Base-by-base conservation (phyloP, 2,888 invertebrate genomes). In the Dasysyrphus albostriatus region DNA sequence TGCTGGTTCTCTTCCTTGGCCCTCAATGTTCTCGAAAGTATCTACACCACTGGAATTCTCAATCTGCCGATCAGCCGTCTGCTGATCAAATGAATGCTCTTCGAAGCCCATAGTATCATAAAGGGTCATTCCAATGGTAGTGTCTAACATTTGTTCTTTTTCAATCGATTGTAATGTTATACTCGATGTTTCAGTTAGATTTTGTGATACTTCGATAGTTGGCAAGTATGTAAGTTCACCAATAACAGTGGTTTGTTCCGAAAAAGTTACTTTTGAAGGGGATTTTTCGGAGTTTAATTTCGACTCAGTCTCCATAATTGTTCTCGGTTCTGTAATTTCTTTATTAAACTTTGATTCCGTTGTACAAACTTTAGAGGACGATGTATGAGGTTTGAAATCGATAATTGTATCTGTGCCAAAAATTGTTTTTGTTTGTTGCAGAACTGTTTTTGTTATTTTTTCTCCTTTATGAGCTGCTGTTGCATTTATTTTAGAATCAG, bases 121-220 rank as follows among this genome's bases (percentile, higher is more conserved):
- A n/a, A 89, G 89, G 63, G 90, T 90, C 92, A 92, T 92, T 29
- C 89, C 90, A 58, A 92, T 85, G 2, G 92, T 92, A 1, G 92
- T 91, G 72, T 92, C 91, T 29, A 91, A 39, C 83, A 83, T 81
- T 65, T 16, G 72, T 74, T 88, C 63, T 73, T 78, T 59, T 49
- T 67, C 49, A 49, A 19, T 49, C 37, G 83, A 54, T 76, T 12
- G 73, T 1, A 59, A 10, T 37, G 54, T n/a, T 7, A 51, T 29
- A 10, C 8, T 58, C 1, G 76, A 47, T 56, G 70, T 54, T 39
- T 78, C 76, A 10, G 59, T 80, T 12, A 73, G 14, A 12, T 67
- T 49, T 37, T 37, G 49, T 47, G 37, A 19, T 29, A 65, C 49
- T 34, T 78, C 51, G 24, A 72, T 61, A 24, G 85, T 88, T 24